Conservation (phyloP, 2,113 vertebrate species). For the Thamnaconus septentrionalis region DNA sequence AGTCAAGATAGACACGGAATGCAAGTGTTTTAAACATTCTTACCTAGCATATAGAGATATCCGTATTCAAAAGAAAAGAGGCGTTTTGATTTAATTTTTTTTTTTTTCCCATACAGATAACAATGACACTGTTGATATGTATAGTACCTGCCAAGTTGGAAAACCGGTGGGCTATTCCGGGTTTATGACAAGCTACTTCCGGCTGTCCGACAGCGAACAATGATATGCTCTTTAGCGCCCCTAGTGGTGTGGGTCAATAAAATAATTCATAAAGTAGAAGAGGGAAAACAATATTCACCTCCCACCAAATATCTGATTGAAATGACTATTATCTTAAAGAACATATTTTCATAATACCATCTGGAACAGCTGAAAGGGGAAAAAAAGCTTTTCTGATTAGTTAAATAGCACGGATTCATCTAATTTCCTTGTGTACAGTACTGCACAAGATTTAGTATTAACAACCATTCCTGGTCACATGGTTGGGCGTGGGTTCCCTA, state of each 20-base stretch:
- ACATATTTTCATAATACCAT: too few species aligned
- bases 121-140: constrained; percentile 26
- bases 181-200: constrained; percentile 53
- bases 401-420: neutral
- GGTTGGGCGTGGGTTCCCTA: neutral
- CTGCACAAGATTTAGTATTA: too few species aligned
- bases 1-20: neutral
- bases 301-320: too few species aligned
- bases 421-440: too few species aligned
- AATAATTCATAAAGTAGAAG: too few species aligned
- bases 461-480: too few species aligned
- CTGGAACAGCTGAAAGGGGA: too few species aligned
- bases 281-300: too few species aligned
- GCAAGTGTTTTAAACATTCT: neutral
- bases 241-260: constrained; percentile 5
- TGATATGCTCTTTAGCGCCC: constrained; percentile 2
- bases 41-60: constrained; percentile 42
- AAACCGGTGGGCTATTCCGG: constrained; percentile 20
- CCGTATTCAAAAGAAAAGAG: neutral
- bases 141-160: constrained; percentile 7
- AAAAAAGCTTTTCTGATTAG: too few species aligned
- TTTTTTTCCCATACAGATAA: neutral
- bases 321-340: too few species aligned
- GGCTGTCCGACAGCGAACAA: neutral
- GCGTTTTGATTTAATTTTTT: too few species aligned